phyloP scores from a whole-genome alignment of 2,888 invertebrate genomes.

The Mycalesis mineus region DNA sequence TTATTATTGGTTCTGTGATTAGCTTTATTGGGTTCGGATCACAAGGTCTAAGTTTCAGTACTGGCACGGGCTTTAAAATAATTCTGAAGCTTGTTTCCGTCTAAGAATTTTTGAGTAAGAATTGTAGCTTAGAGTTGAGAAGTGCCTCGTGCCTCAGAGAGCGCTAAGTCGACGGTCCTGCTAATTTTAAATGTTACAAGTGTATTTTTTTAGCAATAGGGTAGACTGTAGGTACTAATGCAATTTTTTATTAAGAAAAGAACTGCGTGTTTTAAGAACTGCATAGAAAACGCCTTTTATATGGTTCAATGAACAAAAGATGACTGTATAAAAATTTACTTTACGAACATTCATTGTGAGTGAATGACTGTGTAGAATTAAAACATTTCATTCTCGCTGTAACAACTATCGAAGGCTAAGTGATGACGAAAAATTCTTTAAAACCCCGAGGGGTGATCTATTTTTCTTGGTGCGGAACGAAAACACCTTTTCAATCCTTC shows the following conservation, averaged over 20 bases:
- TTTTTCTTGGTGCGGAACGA: slow-evolving; percentile 68
- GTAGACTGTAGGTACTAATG: too few relatives aligned
- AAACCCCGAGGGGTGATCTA: slow-evolving; percentile 70
- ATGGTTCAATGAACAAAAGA: slow-evolving; percentile 52
- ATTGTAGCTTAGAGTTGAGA: too few relatives aligned
- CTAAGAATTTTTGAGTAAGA: too few relatives aligned
- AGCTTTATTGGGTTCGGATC: too few relatives aligned
- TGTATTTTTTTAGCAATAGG: too few relatives aligned
- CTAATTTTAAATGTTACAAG: too few relatives aligned
- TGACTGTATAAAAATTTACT: slow-evolving; percentile 66
- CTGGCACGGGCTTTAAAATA: too few relatives aligned
- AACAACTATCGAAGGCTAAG: slow-evolving; percentile 78
- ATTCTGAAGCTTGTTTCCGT: too few relatives aligned
- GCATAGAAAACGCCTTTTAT: slow-evolving; percentile 12
- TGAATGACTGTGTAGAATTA: slow-evolving; percentile 75
- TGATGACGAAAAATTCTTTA: slow-evolving; percentile 64
- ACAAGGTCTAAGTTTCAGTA: too few relatives aligned
- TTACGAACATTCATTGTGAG: slow-evolving; percentile 58
- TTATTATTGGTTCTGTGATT: too few relatives aligned
- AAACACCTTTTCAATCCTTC: slow-evolving; percentile 78
- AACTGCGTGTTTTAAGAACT: slow-evolving; percentile 15
- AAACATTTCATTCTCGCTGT: slow-evolving; percentile 65
- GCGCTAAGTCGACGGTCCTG: too few relatives aligned
- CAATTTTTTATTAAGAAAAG: background rate
- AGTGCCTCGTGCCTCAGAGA: too few relatives aligned